Percentiles rank a stretch among this genome's conserved stretches.
Conservation (phyloP, 2,797 vertebrate genomes). For the Myotis daubentonii region DNA sequence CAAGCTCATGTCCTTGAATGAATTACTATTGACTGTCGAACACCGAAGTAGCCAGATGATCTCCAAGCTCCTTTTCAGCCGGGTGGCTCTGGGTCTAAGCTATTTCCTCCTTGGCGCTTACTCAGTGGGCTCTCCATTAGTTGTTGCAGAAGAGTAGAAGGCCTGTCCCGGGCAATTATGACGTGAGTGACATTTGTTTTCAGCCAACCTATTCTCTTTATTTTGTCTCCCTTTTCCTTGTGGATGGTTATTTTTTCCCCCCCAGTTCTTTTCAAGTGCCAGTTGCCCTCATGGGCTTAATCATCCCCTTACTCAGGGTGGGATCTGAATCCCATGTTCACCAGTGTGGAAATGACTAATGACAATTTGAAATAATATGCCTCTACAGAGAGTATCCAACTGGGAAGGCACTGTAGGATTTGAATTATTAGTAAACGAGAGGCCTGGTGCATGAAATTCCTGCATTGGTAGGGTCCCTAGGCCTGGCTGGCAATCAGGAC, state of each 20-base stretch:
- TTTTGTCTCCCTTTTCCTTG: not conserved
- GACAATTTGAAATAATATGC: not conserved
- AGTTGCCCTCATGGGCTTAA: not conserved
- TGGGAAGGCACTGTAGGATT: not conserved
- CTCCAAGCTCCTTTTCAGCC: not conserved
- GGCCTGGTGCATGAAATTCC: no score
- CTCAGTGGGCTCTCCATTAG: not conserved
- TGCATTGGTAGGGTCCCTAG: no score
- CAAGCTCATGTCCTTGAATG: not conserved
- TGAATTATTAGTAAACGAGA: not conserved
- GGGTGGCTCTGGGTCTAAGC: not conserved
- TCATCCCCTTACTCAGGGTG: not conserved
- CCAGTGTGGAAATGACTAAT: not conserved
- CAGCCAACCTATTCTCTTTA: not conserved
- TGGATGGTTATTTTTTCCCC: not conserved
- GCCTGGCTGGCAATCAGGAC: no score
- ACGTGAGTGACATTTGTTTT: not conserved
- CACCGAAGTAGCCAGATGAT: not conserved
- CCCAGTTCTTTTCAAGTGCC: not conserved
- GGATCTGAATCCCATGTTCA: not conserved
- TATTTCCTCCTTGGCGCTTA: not conserved
- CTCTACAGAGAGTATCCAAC: not conserved
- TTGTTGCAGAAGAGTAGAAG: not conserved
- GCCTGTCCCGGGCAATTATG: not conserved
- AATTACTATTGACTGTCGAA: not conserved